These are phyloP conservation scores for Cariama cristata DNA, from an alignment of 2,113 vertebrate species.

Conservation along the genomic window DNA sequence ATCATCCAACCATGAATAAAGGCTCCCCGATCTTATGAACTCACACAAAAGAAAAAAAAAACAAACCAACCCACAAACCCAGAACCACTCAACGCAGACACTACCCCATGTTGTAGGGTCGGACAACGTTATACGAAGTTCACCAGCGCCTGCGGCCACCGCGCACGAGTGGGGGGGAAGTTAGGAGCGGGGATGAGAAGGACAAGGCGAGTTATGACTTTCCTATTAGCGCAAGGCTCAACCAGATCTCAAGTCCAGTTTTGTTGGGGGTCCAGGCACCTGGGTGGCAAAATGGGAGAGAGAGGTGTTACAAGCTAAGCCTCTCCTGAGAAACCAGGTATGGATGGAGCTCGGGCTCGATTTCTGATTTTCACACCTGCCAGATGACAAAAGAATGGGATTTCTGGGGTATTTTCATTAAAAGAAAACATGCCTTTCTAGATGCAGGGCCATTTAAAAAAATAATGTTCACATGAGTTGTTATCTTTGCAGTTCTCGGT, in stretches of 20 bases:
- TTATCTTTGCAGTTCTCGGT: slow-evolving; percentile 17
- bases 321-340: neutral
- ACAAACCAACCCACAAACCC: neutral
- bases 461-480: neutral
- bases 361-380: neutral
- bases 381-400: neutral
- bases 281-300: neutral
- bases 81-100: neutral
- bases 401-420: too few species aligned
- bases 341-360: neutral
- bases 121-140: neutral
- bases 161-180: accelerated
- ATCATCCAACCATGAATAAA: neutral
- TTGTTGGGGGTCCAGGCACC: accelerated
- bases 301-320: neutral
- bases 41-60: neutral
- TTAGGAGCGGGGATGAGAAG: neutral
- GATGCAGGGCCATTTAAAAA: neutral
- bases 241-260: neutral
- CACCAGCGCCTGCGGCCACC: neutral
- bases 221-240: neutral
- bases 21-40: neutral
- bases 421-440: neutral
- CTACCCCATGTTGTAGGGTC: neutral
- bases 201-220: accelerated